Conservation (phyloP, 2,113 vertebrate species). For the Stercorarius parasiticus region DNA sequence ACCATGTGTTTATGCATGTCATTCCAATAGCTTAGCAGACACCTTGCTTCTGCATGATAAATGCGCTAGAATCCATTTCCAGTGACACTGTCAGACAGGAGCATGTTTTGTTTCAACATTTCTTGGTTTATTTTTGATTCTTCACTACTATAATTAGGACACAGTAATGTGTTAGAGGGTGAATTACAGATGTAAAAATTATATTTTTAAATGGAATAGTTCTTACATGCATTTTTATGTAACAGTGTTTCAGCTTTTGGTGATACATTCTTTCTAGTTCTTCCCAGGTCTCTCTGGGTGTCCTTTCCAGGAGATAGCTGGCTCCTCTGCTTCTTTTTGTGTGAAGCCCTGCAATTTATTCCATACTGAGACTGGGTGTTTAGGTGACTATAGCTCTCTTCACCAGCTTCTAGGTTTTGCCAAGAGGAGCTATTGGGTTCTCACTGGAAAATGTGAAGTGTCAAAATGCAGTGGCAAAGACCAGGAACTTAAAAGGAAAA, state of each 20-base stretch:
- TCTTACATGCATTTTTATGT: not conserved
- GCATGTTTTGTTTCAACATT: not conserved
- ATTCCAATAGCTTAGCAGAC: not conserved
- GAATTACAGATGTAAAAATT: not conserved
- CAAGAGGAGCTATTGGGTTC: not conserved
- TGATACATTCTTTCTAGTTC: not conserved
- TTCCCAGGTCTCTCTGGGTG: not conserved
- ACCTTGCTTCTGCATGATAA: not conserved
- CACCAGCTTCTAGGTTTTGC: not conserved
- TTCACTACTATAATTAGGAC: not conserved
- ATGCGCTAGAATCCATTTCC: not conserved
- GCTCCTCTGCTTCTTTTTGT: not conserved
- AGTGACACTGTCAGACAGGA: not conserved
- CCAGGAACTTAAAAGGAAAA: not conserved
- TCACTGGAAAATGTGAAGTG: not conserved
- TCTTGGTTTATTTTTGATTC: not conserved
- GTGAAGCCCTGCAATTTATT: not conserved
- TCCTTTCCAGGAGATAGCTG: not conserved
- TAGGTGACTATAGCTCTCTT: not conserved
- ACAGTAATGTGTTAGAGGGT: not conserved
- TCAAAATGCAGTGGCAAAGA: not conserved
- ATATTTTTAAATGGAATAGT: not conserved
- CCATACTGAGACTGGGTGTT: not conserved
- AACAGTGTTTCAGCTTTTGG: not conserved
- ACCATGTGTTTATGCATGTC: not conserved